Percentiles rank a stretch among this genome's conserved stretches.
Conservation (phyloP, 2,113 vertebrate genomes). For the Blennius ocellaris region DNA sequence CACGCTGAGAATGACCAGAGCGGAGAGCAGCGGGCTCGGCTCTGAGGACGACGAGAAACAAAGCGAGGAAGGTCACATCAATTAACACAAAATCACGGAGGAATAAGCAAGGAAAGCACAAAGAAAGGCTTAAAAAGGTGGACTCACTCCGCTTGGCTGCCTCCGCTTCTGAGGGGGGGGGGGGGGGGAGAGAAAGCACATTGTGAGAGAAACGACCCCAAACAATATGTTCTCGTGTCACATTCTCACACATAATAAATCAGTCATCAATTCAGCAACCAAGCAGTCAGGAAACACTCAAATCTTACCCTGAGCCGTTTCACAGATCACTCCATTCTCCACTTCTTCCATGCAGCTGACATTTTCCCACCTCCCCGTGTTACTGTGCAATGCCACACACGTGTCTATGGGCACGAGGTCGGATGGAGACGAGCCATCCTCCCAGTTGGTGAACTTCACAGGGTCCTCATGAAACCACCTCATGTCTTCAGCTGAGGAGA, state of each 20-base stretch:
- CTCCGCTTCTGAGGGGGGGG: slow-evolving; percentile 50
- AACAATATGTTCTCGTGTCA: background rate
- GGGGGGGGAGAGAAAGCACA: slow-evolving; percentile 30
- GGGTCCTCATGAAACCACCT: slow-evolving; percentile 84
- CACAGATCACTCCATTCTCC: slow-evolving; percentile 86
- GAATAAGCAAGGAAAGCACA: slow-evolving; percentile 31
- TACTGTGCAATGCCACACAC: slow-evolving; percentile 84
- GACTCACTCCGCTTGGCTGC: slow-evolving; percentile 71
- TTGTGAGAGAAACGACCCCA: slow-evolving; percentile 10
- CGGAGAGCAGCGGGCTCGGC: slow-evolving; percentile 74
- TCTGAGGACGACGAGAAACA: slow-evolving; percentile 63
- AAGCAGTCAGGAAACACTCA: background rate
- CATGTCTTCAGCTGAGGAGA: slow-evolving; percentile 82
- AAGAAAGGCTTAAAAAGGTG: slow-evolving; percentile 5
- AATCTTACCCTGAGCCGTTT: slow-evolving; percentile 83
- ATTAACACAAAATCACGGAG: slow-evolving; percentile 20
- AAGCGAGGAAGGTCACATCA: slow-evolving; percentile 40
- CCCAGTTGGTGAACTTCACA: slow-evolving; percentile 86
- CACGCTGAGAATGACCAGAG: slow-evolving; percentile 85
- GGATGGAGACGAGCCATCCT: slow-evolving; percentile 43
- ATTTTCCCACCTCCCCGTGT: slow-evolving; percentile 86
- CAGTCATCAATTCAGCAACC: too few species aligned
- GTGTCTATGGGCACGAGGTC: slow-evolving; percentile 77
- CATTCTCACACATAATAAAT: background rate
- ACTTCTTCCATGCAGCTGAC: slow-evolving; percentile 82